Base-by-base conservation (phyloP, 1,140 invertebrate species). In the Drosophila nannoptera region DNA sequence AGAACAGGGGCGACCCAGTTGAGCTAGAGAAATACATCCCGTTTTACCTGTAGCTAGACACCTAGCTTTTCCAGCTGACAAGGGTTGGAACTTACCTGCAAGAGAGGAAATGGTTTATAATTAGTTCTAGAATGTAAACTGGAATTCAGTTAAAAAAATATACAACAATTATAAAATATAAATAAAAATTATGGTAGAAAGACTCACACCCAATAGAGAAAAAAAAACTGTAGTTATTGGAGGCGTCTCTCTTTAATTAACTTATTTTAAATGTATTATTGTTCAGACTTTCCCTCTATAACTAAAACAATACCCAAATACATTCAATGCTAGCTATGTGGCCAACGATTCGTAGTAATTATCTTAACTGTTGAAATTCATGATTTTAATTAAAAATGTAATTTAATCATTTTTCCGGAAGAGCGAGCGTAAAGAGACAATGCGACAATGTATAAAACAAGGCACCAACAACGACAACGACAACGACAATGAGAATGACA, bases 331-430 rank as follows among this genome's bases (percentile, higher is more conserved):
- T n/a, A 42, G 22, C n/a, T 42, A 33, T 36, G 32, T 33, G 22
- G 63, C 31, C 14, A 54, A 48, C 42, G 46, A 33, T 50, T 12
- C 22, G 11, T 38, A 16, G 35, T 48, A 50, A 71, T 60, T 66
- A 55, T 50, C 33, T 50, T 52, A 65, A 54, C 32, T 40, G 40
- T 7, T 43, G 50, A 60, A 64, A 65, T 63, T 63, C 36, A 65
- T 69, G 66, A 58, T 78, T 78, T 78, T 77, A 78, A 78, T 80
- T 77, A 77, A 75, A 65, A 83, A 73, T 63, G 56, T 55, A 75
- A 83, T 76, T 73, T 65, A 29, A 83, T 78, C 67, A 66, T 66
- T 69, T 70, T 43, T 33, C 53, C 32, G 33, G 49, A 43, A 60
- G 36, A 64, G 50, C 42, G 58, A 49, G 56, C 22, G 48, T 38